Conservation (phyloP, 2,888 invertebrate genomes). For the Drosophila nr. perissopoda region DNA sequence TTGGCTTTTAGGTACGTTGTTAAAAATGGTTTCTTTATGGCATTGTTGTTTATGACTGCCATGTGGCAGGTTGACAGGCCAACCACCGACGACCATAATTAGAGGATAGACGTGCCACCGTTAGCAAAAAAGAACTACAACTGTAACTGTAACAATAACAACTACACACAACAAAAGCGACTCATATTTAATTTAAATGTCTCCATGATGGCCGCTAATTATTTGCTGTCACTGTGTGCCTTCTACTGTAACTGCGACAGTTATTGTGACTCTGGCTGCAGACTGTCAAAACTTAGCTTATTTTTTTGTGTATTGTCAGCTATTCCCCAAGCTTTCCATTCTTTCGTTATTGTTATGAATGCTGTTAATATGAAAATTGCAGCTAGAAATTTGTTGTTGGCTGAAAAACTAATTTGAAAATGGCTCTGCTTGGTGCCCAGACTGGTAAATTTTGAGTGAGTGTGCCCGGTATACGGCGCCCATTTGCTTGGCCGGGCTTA, state of each 20-base stretch:
- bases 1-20: constrained; percentile 23
- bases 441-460: constrained; percentile 11
- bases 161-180: constrained; percentile 29
- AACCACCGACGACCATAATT: constrained; percentile 62
- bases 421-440: constrained; percentile 46
- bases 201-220: constrained; percentile 69
- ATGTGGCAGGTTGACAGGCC: constrained; percentile 60
- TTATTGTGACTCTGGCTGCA: constrained; percentile 21
- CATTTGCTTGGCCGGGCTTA: constrained; percentile 43
- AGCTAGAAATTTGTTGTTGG: constrained; percentile 6
- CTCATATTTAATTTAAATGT: constrained; percentile 74
- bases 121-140: constrained; percentile 22
- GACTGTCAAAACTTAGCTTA: constrained; percentile 45
- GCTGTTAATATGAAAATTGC: constrained; percentile 55
- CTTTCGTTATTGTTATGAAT: constrained; percentile 21
- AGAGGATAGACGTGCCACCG: constrained; percentile 56
- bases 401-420: constrained; percentile 77
- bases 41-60: constrained; percentile 75
- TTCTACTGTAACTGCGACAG: constrained; percentile 48
- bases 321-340: constrained; percentile 42
- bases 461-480: constrained; percentile 21
- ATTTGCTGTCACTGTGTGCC: constrained; percentile 63
- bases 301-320: constrained; percentile 29
- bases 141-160: constrained; percentile 11
- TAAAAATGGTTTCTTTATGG: constrained; percentile 74